Conservation (phyloP, 2,888 invertebrate genomes). For the Timema podura region DNA sequence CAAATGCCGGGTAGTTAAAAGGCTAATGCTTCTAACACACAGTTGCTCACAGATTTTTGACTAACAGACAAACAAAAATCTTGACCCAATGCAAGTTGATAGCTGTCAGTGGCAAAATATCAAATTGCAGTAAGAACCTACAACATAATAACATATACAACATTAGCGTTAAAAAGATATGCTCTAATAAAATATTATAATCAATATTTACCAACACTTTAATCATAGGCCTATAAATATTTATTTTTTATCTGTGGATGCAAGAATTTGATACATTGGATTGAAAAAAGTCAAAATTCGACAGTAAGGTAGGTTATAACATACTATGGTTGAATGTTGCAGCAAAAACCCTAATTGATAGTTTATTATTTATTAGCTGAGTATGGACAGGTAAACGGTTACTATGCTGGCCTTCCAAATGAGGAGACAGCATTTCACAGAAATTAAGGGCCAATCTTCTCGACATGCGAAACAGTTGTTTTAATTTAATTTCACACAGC, state of each 20-base stretch:
- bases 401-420: not conserved
- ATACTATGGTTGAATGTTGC: too few relatives aligned
- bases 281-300: too few relatives aligned
- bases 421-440: not conserved
- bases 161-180: not conserved
- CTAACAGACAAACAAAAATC: conserved; percentile 16
- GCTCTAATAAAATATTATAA: not conserved
- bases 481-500: not conserved
- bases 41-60: conserved; percentile 16
- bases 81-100: conserved; percentile 20
- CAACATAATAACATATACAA: not conserved
- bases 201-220: too few relatives aligned
- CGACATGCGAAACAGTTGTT: not conserved
- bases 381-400: not conserved
- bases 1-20: conserved; percentile 16
- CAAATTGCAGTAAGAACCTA: conserved; percentile 22
- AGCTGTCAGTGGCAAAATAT: conserved; percentile 21
- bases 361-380: conserved; percentile 5
- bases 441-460: not conserved
- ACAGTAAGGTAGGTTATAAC: too few relatives aligned
- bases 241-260: too few relatives aligned
- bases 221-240: too few relatives aligned
- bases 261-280: too few relatives aligned
- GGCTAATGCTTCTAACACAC: conserved; percentile 18
- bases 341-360: not conserved